Evolutionary conservation across 1,140 invertebrate genomes (phyloP).

Genomic region (Papilio machaon): DNA sequence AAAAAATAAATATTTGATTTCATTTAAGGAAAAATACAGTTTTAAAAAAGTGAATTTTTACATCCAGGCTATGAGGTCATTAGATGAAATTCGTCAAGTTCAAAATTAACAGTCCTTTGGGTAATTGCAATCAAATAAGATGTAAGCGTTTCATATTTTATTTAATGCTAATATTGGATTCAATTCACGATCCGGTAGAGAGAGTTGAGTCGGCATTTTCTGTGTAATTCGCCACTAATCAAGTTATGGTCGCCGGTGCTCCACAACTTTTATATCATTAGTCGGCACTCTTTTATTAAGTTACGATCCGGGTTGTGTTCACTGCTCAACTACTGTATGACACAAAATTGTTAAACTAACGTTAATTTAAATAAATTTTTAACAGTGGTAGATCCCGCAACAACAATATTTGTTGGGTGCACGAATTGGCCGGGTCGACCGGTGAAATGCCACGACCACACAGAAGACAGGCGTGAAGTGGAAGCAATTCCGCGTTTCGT

Average conservation of each 20-base stretch:
- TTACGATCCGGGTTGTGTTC: not conserved
- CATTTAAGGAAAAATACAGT: too few species aligned
- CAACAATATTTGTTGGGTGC: too few species aligned
- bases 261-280: conserved; percentile 32
- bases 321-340: not conserved
- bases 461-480: too few species aligned
- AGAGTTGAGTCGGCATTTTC: conserved; percentile 36
- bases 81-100: not conserved
- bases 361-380: too few species aligned
- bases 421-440: too few species aligned
- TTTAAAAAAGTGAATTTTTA: too few species aligned
- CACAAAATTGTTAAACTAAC: not conserved
- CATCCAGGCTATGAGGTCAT: too few species aligned
- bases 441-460: too few species aligned
- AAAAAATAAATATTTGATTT: too few species aligned
- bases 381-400: too few species aligned
- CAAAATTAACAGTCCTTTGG: not conserved
- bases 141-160: not conserved
- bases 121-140: not conserved
- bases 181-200: conserved; percentile 9
- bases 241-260: conserved; percentile 20
- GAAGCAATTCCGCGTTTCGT: too few species aligned
- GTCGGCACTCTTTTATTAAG: conserved; percentile 3
- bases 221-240: conserved; percentile 38
- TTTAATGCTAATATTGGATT: conserved; percentile 25